Conservation (phyloP, 2,797 vertebrate species). For the Taeniopygia guttata region DNA sequence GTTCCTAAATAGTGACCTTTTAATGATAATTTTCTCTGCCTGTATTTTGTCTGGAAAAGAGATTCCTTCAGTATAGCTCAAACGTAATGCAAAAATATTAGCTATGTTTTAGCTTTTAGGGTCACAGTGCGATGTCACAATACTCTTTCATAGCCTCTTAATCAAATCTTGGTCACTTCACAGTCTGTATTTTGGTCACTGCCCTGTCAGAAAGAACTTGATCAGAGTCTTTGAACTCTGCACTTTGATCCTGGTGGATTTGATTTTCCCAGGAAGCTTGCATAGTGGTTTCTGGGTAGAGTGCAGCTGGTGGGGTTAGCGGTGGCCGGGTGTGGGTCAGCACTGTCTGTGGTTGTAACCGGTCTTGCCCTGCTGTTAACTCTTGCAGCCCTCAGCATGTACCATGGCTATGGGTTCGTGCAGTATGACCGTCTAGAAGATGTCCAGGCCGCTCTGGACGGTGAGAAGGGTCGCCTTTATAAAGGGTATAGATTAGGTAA, state of each 20-base stretch:
- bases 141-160: background rate
- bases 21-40: background rate
- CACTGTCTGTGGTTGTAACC: slow-evolving; percentile 14
- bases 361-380: slow-evolving; percentile 76
- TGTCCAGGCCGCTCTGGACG: slow-evolving; percentile 88
- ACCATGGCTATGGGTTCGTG: slow-evolving; percentile 89
- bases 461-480: slow-evolving; percentile 88
- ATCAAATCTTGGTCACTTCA: background rate
- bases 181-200: slow-evolving; percentile 12
- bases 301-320: background rate
- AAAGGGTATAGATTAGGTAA: slow-evolving; percentile 93
- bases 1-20: slow-evolving; percentile 23
- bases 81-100: accelerated
- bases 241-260: background rate
- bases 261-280: background rate
- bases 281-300: background rate
- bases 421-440: slow-evolving; percentile 87
- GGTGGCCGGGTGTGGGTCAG: background rate
- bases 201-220: background rate
- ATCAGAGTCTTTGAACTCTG: background rate
- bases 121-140: background rate
- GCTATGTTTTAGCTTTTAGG: background rate
- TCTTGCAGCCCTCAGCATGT: slow-evolving; percentile 88
- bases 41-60: background rate
- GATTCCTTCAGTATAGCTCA: background rate